Evolutionary conservation across 1,140 invertebrate species (phyloP), one percentile per base, ranked within the genome.

Genomic region (Neuroterus valhalla): DNA sequence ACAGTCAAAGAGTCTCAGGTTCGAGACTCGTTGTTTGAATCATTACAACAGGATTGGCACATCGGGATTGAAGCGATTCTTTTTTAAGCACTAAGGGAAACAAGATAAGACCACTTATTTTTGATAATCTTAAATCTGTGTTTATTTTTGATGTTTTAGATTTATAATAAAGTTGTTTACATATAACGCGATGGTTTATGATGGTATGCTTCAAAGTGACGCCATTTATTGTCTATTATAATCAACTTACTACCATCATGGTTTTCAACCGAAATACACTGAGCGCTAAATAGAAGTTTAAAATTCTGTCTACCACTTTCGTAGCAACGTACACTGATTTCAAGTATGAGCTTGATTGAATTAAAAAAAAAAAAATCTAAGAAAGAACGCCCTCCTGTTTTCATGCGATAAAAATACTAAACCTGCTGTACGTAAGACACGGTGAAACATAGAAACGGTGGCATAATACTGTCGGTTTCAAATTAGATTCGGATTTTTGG

Each of bases 401-500:
- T 48, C n/a, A 19, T 48, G 46, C 17, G 4, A 48, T 48, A 48
- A 48, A 48, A 48, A 48, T 48, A n/a, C 46, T n/a, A 48, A 48
- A 48, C 46, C 46, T 48, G 46, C 17, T 48, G 46, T 48, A 48
- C 17, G n/a, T 19, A 19, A 48, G 17, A 8, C 50, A 52, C 50
- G 23, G 23, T 31, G 55, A 62, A 62, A 62, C 55, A 62, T 62
- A 31, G 55, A 62, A 62, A 62, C 55, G 23, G 23, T 62, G 55
- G 55, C 55, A 62, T 62, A 62, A 62, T 62, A 62, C 55, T 62
- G 55, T 62, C 55, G 23, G 55, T 62, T 62, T 11, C 26, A 62
- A 62, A 62, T 62, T 62, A 38, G 55, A 62, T 62, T 62, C 21
- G 55, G 55, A 62, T 62, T 62, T 62, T 62, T 62, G 55, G 55